phyloP scores from a whole-genome alignment of 2,113 vertebrate genomes.

The Fregata magnificens region DNA sequence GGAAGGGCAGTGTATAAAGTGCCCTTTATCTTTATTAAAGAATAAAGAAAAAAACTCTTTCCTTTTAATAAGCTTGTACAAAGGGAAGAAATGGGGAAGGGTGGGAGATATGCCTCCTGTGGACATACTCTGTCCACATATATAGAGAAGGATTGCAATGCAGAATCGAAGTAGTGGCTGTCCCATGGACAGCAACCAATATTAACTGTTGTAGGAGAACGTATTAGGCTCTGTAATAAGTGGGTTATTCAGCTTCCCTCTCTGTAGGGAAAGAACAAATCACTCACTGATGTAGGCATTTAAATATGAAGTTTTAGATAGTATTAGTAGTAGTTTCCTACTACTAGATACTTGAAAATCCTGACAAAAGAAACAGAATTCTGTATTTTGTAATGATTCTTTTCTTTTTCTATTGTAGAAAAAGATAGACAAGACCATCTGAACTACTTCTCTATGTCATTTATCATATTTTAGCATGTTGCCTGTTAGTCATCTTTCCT shows the following conservation, averaged over 20 bases:
- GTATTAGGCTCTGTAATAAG: background rate
- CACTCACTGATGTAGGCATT: background rate
- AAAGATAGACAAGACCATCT: background rate
- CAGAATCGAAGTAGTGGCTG: background rate
- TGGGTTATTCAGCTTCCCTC: background rate
- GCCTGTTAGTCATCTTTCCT: background rate
- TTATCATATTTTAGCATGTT: background rate
- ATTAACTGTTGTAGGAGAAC: background rate
- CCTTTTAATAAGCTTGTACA: background rate
- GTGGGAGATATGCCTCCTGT: background rate
- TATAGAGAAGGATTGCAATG: background rate
- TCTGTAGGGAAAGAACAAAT: background rate
- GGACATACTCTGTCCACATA: background rate
- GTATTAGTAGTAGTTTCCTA: background rate
- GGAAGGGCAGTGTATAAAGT: background rate
- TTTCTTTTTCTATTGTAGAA: background rate
- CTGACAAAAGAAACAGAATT: background rate
- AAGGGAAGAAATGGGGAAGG: background rate
- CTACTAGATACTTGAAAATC: background rate
- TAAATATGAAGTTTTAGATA: background rate
- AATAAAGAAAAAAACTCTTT: background rate
- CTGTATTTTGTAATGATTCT: background rate
- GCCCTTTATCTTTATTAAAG: no score
- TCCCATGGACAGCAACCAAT: background rate
- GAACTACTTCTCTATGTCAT: background rate